Base-by-base conservation (phyloP, 1,140 invertebrate genomes). In the Lasioglossum baleicum region DNA sequence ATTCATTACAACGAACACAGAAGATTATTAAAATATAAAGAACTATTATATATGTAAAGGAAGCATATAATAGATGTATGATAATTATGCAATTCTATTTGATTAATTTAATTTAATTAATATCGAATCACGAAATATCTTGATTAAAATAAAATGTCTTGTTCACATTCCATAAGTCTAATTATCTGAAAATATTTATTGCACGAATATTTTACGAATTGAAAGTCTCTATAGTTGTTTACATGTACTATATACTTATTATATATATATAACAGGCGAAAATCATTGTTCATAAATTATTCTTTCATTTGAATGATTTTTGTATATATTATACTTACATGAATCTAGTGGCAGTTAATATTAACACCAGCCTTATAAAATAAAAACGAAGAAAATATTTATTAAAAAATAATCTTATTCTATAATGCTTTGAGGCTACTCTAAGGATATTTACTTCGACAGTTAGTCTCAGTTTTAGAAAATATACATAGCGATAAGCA, bases 151-250 rank as follows among this genome's bases (percentile, higher is more conserved):
- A 79, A 78, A 78, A 61, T 65, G 48, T 65, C 35, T 64, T 22
- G 13, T 79, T 79, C 40, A 79, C 76, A 79, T 79, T 79, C 76
- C 76, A 78, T 64, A 78, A 79, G 61, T 26, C 40, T 65, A 79
- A 79, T 73, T 79, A 66, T 53, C 13, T 58, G 20, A 73, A 79
- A 73, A 13, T 79, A 79, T 79, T 73, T 79, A 79, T 79, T 73
- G 22, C 44, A 79, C 22, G 22, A 77, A 77, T 63, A 51, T 61
- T 77, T 20, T 63, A 26, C 35, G 8, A 51, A 70, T 76, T 60
- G 7, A 48, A 48, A 60, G 7, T 71, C 1, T 56, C 72, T n/a
- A 56, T 42, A 70, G 42, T 56, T 78, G 73, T 79, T 79, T 79
- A 73, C 13, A 65, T 20, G 42, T 69, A 20, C n/a, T 65, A 58